phyloP scores from a whole-genome alignment of 2,113 vertebrate genomes.

The Okapia johnstoni region DNA sequence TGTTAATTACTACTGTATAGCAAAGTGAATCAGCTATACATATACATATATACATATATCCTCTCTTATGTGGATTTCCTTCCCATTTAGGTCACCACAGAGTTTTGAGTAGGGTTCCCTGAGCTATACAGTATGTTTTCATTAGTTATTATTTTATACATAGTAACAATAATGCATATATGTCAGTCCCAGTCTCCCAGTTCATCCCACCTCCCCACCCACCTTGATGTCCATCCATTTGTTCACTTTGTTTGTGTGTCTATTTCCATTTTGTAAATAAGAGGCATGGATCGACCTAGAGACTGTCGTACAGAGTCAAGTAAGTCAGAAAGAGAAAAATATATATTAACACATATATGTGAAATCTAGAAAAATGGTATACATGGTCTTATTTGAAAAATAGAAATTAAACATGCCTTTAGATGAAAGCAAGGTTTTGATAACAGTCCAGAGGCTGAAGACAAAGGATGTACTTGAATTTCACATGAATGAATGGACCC shows the following conservation, averaged over 20 bases:
- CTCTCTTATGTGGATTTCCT: neutral
- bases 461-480: neutral
- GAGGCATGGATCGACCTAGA: neutral
- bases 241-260: neutral
- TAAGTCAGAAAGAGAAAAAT: neutral
- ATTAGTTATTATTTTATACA: neutral
- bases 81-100: neutral
- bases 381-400: neutral
- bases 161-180: neutral
- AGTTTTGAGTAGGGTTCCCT: neutral
- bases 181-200: neutral
- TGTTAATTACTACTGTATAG: neutral
- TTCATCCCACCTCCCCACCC: neutral
- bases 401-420: neutral
- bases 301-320: neutral
- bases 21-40: neutral
- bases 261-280: neutral
- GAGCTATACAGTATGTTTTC: neutral
- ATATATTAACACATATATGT: neutral
- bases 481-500: neutral
- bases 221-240: neutral
- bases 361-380: neutral
- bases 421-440: neutral
- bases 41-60: neutral
- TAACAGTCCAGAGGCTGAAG: neutral